Evolutionary conservation across 2,888 invertebrate species (phyloP).

Genomic region (Volucella inflata): DNA sequence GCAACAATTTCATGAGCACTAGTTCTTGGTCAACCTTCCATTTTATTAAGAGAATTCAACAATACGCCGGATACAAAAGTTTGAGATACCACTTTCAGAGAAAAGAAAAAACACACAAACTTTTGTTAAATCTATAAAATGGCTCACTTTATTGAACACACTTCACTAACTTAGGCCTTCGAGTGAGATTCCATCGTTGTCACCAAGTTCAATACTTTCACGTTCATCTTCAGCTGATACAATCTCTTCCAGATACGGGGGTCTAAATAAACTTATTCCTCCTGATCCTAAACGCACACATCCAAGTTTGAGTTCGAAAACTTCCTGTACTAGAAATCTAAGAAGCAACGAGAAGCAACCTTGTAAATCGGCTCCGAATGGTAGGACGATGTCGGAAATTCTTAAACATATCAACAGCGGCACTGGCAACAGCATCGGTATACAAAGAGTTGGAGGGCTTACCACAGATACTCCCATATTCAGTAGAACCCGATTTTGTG

Average conservation of each 20-base stretch:
- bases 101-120: no score
- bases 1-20: no score
- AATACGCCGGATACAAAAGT: no score
- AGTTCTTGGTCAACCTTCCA: no score
- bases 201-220: background rate
- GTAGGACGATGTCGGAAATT: constrained; percentile 18
- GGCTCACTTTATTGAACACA: no score
- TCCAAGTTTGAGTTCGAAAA: constrained; percentile 14
- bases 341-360: constrained; percentile 14
- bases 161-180: background rate
- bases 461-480: background rate
- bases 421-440: constrained; percentile 11
- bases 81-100: no score
- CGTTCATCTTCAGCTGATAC: constrained; percentile 24
- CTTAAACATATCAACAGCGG: constrained; percentile 33
- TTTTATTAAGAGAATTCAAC: no score
- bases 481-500: background rate
- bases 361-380: constrained; percentile 20
- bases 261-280: background rate
- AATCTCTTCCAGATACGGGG: background rate
- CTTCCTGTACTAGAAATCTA: background rate
- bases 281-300: constrained; percentile 9
- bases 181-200: constrained; percentile 19
- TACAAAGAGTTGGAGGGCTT: constrained; percentile 2
- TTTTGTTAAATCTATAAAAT: no score